Percentiles rank a stretch among this genome's conserved stretches.
Conservation (phyloP, 2,113 vertebrate species). For the Fregata magnificens region DNA sequence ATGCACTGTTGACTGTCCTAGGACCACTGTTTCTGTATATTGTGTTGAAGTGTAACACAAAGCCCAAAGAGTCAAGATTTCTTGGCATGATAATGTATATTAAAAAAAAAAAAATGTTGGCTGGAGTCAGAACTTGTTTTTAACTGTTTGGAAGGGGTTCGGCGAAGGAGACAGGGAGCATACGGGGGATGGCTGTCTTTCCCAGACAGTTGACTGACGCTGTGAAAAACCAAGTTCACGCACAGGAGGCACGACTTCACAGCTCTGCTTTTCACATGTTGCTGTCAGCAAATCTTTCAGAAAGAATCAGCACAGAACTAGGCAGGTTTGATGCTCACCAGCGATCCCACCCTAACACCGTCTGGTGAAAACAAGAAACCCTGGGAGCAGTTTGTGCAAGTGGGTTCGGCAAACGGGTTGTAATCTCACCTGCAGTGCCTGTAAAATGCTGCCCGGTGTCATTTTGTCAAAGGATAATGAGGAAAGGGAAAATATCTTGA, state of each 20-base stretch:
- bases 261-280: slow-evolving; percentile 21
- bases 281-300: slow-evolving; percentile 41
- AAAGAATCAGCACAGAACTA: slow-evolving; percentile 13
- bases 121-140: slow-evolving; percentile 18
- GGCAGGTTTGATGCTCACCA: slow-evolving; percentile 15
- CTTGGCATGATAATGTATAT: background rate
- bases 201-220: slow-evolving; percentile 49
- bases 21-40: background rate
- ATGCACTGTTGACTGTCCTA: background rate
- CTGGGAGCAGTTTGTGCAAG: background rate
- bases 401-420: background rate
- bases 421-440: background rate
- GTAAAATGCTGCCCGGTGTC: background rate
- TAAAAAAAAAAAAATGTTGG: background rate
- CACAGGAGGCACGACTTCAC: slow-evolving; percentile 45
- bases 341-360: slow-evolving; percentile 13
- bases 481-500: background rate
- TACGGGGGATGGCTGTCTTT: slow-evolving; percentile 33
- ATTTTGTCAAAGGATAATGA: background rate
- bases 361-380: slow-evolving; percentile 33
- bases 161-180: background rate
- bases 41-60: background rate
- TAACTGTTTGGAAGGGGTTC: background rate
- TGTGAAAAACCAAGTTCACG: slow-evolving; percentile 36
- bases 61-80: background rate